Conservation (phyloP, 37 sponge, comb jelly and placozoan genomes). For the Aphrocallistes beatrix region DNA sequence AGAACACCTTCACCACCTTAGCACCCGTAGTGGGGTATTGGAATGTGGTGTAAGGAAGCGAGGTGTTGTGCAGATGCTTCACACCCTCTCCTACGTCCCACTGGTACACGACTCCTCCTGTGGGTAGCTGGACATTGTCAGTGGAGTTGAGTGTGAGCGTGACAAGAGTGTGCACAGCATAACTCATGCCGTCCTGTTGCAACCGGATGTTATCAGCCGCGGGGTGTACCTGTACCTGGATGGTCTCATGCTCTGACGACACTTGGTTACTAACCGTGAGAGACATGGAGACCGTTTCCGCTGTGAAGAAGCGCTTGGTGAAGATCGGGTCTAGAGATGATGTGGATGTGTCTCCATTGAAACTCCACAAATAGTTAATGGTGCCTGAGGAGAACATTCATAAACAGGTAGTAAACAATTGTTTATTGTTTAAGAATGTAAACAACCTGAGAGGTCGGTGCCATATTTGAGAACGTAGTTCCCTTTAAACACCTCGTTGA, state of each 20-base stretch:
- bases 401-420: too few species aligned
- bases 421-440: too few species aligned
- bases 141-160: not conserved
- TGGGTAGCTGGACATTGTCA: not conserved
- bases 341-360: not conserved
- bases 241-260: too few species aligned
- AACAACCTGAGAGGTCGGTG: too few species aligned
- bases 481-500: not conserved
- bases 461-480: not conserved
- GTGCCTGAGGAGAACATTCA: not conserved
- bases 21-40: not conserved
- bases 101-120: not conserved
- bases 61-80: not conserved
- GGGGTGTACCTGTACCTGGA: not conserved
- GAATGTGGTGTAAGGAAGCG: not conserved
- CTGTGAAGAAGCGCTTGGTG: not conserved
- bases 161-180: not conserved
- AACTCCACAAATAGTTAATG: constrained; percentile 22
- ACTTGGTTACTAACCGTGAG: not conserved
- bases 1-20: not conserved
- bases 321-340: not conserved
- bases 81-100: constrained; percentile 2
- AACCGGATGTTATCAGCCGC: not conserved
- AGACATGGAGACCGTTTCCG: not conserved
- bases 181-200: not conserved